Evolutionary conservation across 2,888 invertebrate species (phyloP).

Genomic region (Miltochrista miniata): DNA sequence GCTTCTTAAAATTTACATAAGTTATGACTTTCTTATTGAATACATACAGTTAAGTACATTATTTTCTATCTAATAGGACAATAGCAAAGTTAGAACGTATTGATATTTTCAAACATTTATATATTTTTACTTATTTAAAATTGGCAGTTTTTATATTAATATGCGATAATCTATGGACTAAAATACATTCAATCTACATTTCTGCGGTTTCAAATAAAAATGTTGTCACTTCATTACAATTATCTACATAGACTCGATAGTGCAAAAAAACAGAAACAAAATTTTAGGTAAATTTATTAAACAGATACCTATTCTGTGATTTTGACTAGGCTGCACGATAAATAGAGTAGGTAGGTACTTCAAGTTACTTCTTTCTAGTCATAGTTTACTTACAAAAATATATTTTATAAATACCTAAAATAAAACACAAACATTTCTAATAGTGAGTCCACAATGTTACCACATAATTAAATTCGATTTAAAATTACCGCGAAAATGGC

Average conservation of each 20-base stretch:
- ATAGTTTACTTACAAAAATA: not conserved
- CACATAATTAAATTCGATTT: slow-evolving; percentile 31
- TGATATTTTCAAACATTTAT: slow-evolving; percentile 7
- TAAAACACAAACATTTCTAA: not conserved
- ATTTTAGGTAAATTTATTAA: too few species aligned
- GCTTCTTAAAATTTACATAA: too few species aligned
- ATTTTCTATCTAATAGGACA: slow-evolving; percentile 1
- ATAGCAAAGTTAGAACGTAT: slow-evolving; percentile 8
- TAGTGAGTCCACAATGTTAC: slow-evolving; percentile 12
- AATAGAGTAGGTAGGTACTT: too few species aligned
- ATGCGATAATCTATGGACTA: slow-evolving; percentile 44
- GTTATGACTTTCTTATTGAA: too few species aligned
- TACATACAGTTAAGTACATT: not conserved
- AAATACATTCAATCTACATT: slow-evolving; percentile 36
- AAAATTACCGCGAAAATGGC: slow-evolving; percentile 20
- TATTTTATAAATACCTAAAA: not conserved
- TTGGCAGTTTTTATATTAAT: slow-evolving; percentile 57
- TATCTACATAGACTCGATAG: not conserved
- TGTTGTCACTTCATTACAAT: slow-evolving; percentile 10
- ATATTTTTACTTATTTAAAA: slow-evolving; percentile 33
- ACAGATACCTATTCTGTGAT: not conserved
- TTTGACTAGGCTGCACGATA: too few species aligned
- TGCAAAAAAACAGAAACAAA: not conserved
- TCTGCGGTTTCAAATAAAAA: slow-evolving; percentile 9
- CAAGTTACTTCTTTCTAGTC: not conserved